Conservation (phyloP, 2,113 vertebrate species). For the Motacilla alba region DNA sequence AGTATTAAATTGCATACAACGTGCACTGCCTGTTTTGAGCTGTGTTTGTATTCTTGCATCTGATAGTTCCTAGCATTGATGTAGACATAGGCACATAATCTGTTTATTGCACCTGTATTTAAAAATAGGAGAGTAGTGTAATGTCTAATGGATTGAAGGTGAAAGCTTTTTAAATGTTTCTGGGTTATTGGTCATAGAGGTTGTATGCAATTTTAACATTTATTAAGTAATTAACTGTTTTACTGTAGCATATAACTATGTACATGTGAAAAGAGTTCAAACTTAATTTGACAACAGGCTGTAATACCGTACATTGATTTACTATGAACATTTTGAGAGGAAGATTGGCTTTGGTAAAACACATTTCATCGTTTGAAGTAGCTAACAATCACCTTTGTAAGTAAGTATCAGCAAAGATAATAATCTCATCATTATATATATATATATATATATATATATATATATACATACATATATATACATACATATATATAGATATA, state of each 20-base stretch:
- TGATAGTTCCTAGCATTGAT: conserved; percentile 24
- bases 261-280: not conserved
- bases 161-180: conserved; percentile 42
- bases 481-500: not conserved
- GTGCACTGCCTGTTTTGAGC: not conserved
- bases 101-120: conserved; percentile 53
- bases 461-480: not conserved
- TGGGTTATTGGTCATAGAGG: conserved; percentile 8
- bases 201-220: not conserved
- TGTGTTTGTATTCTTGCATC: conserved; percentile 4
- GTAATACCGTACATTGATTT: not conserved
- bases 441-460: not conserved
- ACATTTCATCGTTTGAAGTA: conserved; percentile 24
- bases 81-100: conserved; percentile 4
- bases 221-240: conserved; percentile 22
- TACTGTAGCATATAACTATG: not conserved
- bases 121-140: conserved; percentile 31
- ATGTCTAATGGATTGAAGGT: not conserved
- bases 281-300: not conserved
- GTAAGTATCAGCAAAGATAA: not conserved
- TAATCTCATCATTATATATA: not conserved
- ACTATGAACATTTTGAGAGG: conserved; percentile 28
- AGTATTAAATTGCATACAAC: not conserved
- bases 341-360: conserved; percentile 10
- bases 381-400: not conserved